Base-by-base conservation (phyloP, 2,113 vertebrate genomes). In the Todiramphus saurophagus region DNA sequence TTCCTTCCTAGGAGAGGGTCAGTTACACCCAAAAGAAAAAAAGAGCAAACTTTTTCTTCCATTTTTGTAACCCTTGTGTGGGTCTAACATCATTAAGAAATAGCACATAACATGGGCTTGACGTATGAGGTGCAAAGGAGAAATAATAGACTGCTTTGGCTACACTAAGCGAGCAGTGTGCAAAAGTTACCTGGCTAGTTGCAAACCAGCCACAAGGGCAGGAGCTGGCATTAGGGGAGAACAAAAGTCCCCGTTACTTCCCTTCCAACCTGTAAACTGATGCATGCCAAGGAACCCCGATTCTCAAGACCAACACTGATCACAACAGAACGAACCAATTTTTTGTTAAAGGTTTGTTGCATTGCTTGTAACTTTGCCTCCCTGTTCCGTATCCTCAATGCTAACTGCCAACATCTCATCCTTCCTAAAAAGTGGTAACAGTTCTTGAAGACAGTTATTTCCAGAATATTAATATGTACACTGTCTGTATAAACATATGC, bases 351-450 rank as follows among this genome's bases (percentile, higher is more conserved):
- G 19, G 3, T 35, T 70, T 69, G 13, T 48, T 56, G 33, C 7
- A 5, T 27, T 2, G 0, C 50, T 58, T 48, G 21, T 11, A 78
- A 44, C 4, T 48, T 60, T 63, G 10, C 10, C 18, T 82, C 20
- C 8, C 13, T 56, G 4, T 27, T 60, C 50, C n/a, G 6, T 0
- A 0, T 48, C 13, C 25, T 68, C 17, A 35, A 5, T 8, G 9
- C 11, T 83, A 53, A 31, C 10, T 51, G n/a, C 11, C 51, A 80
- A n/a, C 9, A 10, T 33, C 12, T 60, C 25, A 20, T 53, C 23
- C 33, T 28, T 59, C 70, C 50, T 80, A 9, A 92, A 86, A 88
- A 7, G 8, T 3, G 2, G 12, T 31, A 43, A 24, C 1, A 11
- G 19, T 53, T 37, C 5, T n/a, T 17, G 2, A 81, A 67, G 25